Evolutionary conservation across 2,888 invertebrate species (phyloP), one percentile per base, ranked within the genome.

Genomic region (Morpho helenor): DNA sequence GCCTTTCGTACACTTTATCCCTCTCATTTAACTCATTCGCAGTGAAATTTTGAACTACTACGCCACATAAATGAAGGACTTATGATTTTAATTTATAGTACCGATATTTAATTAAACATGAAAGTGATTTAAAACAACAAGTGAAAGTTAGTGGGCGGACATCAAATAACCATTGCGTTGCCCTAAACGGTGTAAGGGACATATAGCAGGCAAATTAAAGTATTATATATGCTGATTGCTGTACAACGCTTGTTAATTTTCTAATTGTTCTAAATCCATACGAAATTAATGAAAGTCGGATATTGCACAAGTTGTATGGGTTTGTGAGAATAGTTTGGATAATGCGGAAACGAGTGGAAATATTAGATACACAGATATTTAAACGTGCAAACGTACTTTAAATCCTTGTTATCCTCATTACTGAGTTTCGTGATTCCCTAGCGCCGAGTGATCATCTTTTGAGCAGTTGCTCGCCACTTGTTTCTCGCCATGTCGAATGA

Each of bases 101-200:
- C 45, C 45, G 9, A 52, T 42, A 31, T 44, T 31, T 40, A 45
- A n/a, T 45, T 23, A 22, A 43, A 40, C 10, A 55, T 42, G 54
- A 41, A 49, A 49, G 55, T 55, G 49, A 49, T 54, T 59, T 53
- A 44, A 31, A 53, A 52, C 44, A 51, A 52, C 9, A 57, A 47
- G 44, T 60, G 62, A 63, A 63, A 63, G 62, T 57, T 43, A 51
- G 60, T 60, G 60, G 62, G 62, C 50, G 57, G 57, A 60, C 57
- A 10, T 60, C 57, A 50, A 62, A 60, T 60, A 49, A 57, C 57
- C 49, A 56, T 58, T 50, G 55, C 56, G 40, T 53, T 58, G 39
- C 58, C 61, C 43, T 56, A 53, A 58, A 57, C 49, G 57, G 49
- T 52, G 39, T 31, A 40, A 49, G 52, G 22, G 45, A 52, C 51